Evolutionary conservation across 2,113 vertebrate species (phyloP).

Genomic region (Sceloporus undulatus): DNA sequence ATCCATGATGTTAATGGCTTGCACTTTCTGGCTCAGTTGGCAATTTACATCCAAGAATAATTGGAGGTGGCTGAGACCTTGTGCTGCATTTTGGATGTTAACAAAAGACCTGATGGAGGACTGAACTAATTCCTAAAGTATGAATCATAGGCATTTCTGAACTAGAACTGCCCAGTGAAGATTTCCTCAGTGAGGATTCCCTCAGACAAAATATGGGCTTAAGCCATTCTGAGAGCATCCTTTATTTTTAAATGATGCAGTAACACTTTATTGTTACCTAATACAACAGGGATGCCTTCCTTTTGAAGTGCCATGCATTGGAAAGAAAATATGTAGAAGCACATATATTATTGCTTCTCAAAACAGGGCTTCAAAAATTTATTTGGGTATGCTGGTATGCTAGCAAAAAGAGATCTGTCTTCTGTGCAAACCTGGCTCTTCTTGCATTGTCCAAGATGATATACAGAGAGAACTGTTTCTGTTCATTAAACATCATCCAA

Average conservation of each 20-base stretch:
- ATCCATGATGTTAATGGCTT: background rate
- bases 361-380: constrained; percentile 16
- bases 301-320: background rate
- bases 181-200: background rate
- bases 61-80: background rate
- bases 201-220: constrained; percentile 38
- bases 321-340: constrained; percentile 22
- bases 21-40: constrained; percentile 17
- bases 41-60: constrained; percentile 4
- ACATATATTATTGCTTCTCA: background rate
- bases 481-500: constrained; percentile 20
- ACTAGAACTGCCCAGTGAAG: background rate
- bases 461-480: too few relatives aligned
- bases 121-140: background rate
- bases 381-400: background rate
- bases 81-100: constrained; percentile 10
- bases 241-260: constrained; percentile 22
- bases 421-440: constrained; percentile 23
- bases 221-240: constrained; percentile 38
- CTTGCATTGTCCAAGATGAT: background rate
- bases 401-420: background rate
- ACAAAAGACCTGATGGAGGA: constrained; percentile 5
- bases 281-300: constrained; percentile 26
- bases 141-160: background rate
- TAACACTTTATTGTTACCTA: constrained; percentile 24